Evolutionary conservation across 2,888 invertebrate genomes (phyloP), one percentile per base, ranked within the genome.

Genomic region (Cephalotes varians): DNA sequence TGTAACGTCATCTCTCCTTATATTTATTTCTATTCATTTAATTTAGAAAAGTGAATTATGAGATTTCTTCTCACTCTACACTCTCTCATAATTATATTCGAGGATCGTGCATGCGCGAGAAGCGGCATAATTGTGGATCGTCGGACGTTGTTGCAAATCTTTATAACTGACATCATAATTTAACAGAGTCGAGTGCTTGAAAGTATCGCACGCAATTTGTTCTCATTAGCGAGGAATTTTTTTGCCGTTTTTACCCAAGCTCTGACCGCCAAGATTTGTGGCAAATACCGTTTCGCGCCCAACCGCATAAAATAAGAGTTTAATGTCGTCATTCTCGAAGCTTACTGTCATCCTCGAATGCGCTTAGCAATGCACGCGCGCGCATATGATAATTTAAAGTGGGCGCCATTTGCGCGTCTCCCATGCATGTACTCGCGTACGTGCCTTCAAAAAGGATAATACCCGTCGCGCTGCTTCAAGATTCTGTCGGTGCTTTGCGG

Each of bases 381-480:
- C 4, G 3, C 34, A 37, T 5, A 7, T n/a, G 44, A 65, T 65
- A 44, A 65, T 65, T 65, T 18, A 72, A 56, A 37, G 28, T 28
- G 40, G 25, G 34, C 37, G 18, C 25, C 18, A 21, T 31, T 31
- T 67, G 40, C 40, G 44, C 44, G 28, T n/a, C 34, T 37, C 60
- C 37, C 62, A n/a, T 60, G n/a, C n/a, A 10, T 18, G 28, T 40
- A 64, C 5, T 4, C 5, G 34, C 7, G 21, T 64, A 56, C 34
- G 56, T 56, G 54, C 44, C 15, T 44, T 79, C 34, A 79, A 79
- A 79, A 69, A 79, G 44, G 69, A 49, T 77, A 77, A 77, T 77
- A 49, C 34, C 31, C 37, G 65, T 73, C 65, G n/a, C 73, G 34
- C 37, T 37, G 31, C 21, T 62, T 69, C 44, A 77, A 77, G 69